These are phyloP conservation scores for Lasioglossum figueresi DNA, from an alignment of 2,888 invertebrate species.

Conservation along the genomic window DNA sequence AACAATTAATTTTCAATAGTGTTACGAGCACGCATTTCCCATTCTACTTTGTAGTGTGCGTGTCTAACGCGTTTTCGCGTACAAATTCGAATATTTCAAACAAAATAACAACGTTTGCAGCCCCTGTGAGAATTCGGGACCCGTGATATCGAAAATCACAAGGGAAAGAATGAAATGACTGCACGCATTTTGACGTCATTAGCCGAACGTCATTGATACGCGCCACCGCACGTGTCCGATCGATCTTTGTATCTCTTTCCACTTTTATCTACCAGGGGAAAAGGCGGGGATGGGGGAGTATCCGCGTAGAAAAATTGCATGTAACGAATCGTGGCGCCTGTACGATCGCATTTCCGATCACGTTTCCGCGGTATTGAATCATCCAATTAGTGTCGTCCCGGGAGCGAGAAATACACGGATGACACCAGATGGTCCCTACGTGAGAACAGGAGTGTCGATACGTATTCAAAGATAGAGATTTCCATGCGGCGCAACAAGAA, in stretches of 20 bases:
- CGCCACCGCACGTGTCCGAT: conserved; percentile 47
- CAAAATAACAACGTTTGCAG: not conserved
- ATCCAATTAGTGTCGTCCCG: conserved; percentile 75
- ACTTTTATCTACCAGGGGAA: conserved; percentile 51
- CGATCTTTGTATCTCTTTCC: conserved; percentile 56
- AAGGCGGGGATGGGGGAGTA: conserved; percentile 38
- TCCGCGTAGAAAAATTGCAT: conserved; percentile 71
- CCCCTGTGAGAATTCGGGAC: not conserved
- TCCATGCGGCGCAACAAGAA: conserved; percentile 5
- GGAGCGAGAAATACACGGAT: conserved; percentile 66
- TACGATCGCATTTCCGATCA: conserved; percentile 77
- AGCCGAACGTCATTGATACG: conserved; percentile 49
- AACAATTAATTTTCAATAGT: not conserved
- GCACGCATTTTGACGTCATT: conserved; percentile 59
- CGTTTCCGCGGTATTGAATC: conserved; percentile 80
- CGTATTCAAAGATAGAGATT: conserved; percentile 56
- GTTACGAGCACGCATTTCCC: not conserved
- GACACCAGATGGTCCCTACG: conserved; percentile 61
- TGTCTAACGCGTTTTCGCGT: not conserved
- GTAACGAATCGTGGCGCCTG: conserved; percentile 73
- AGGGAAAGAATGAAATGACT: conserved; percentile 34
- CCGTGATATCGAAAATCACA: conserved; percentile 6
- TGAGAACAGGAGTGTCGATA: conserved; percentile 56
- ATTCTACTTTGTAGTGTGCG: not conserved
- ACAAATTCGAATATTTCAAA: not conserved